Evolutionary conservation across 2,113 vertebrate species (phyloP).

Genomic region (Benitochromis conjunctus): DNA sequence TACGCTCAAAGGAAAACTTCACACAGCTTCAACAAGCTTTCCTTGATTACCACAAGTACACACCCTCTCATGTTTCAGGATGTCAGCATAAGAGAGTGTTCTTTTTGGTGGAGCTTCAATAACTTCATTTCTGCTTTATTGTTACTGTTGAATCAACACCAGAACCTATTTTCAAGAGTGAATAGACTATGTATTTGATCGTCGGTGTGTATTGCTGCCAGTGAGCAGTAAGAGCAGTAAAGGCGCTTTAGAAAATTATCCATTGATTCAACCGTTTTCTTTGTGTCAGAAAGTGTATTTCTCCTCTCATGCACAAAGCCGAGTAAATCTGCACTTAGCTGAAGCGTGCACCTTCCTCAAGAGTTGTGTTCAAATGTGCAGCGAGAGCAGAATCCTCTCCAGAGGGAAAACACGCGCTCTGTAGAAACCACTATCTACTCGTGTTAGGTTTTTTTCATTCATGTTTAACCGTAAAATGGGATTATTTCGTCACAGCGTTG

Average conservation of each 20-base stretch:
- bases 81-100: background rate
- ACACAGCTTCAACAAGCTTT: background rate
- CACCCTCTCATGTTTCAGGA: background rate
- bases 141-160: background rate
- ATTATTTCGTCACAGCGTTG: background rate
- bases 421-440: background rate
- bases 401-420: background rate
- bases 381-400: background rate
- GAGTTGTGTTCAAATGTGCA: slow-evolving; percentile 18
- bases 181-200: background rate
- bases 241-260: slow-evolving; percentile 30
- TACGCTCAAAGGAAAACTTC: background rate
- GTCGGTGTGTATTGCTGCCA: background rate
- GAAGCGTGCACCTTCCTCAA: slow-evolving; percentile 40
- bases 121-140: background rate
- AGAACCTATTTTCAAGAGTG: background rate
- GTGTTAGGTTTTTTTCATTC: slow-evolving; percentile 16
- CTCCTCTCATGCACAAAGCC: slow-evolving; percentile 8
- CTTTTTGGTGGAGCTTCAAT: background rate
- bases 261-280: slow-evolving; percentile 7
- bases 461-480: slow-evolving; percentile 14
- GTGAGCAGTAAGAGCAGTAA: background rate
- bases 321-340: slow-evolving; percentile 47
- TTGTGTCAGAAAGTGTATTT: slow-evolving; percentile 27
- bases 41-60: background rate